phyloP scores from a whole-genome alignment of 2,888 invertebrate genomes.

The Cheilosia variabilis region DNA sequence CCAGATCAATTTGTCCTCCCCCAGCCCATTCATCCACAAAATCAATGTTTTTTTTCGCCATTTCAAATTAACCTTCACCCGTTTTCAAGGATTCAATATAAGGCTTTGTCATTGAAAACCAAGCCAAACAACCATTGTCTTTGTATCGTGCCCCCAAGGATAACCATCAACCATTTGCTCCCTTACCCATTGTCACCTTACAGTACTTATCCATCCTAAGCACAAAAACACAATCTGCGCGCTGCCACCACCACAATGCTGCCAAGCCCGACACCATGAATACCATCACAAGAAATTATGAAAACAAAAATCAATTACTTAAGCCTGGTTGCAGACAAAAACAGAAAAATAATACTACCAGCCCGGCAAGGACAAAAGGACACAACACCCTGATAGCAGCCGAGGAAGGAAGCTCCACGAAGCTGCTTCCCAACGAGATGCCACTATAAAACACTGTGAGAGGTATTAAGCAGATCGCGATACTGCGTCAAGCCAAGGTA shows the following conservation, averaged over 20 bases:
- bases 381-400: conserved; percentile 11
- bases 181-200: conserved; percentile 53
- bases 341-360: conserved; percentile 17
- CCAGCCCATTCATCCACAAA: conserved; percentile 9
- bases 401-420: conserved; percentile 55
- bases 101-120: conserved; percentile 47
- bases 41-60: conserved; percentile 45
- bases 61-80: conserved; percentile 52
- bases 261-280: conserved; percentile 28
- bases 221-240: conserved; percentile 42
- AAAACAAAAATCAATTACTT: conserved; percentile 74
- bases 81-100: conserved; percentile 50
- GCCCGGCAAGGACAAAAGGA: conserved; percentile 46
- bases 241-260: conserved; percentile 27
- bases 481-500: conserved; percentile 60
- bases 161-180: conserved; percentile 64
- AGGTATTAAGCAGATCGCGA: conserved; percentile 63
- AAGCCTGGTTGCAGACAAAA: conserved; percentile 50
- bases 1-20: conserved; percentile 14
- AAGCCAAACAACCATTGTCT: conserved; percentile 50
- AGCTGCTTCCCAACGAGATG: conserved; percentile 51
- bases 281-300: conserved; percentile 64
- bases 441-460: conserved; percentile 45
- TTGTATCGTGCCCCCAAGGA: conserved; percentile 44
- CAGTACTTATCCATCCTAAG: conserved; percentile 25